Base-by-base conservation (phyloP, 1,140 invertebrate genomes). In the Geopemphigus sp. region DNA sequence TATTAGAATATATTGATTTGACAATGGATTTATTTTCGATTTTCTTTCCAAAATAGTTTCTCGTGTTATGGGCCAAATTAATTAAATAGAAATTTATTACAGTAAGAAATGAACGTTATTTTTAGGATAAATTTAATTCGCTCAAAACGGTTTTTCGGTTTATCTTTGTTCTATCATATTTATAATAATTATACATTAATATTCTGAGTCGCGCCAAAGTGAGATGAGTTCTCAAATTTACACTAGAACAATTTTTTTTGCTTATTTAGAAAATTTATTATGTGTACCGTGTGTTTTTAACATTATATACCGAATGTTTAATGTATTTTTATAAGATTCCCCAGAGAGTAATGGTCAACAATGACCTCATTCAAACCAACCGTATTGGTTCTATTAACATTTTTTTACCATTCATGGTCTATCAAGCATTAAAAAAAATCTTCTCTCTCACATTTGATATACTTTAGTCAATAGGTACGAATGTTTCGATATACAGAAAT, bases 331-430 rank as follows among this genome's bases (percentile, higher is more conserved):
- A 29, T 72, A 22, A 26, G 24, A n/a, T 54, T 54, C 47, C 19
- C 1, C 10, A 14, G 10, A 54, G 24, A 72, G 50, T 72, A 72
- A 72, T 72, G 68, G 68, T 72, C 68, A 72, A 54, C 68, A 72
- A 78, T 78, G 74, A 78, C 74, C 74, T 78, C 74, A 78, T 78
- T 78, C 22, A 17, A 19, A 24, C 74, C 39, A 78, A 78, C 57
- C 45, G 74, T 59, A 78, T 78, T 57, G 57, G 63, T 78, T n/a
- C 5, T 78, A 59, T 47, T 72, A 72, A 24, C 68, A 72, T 72
- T 72, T 72, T 54, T 54, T 72, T 32, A 17, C 68, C 45, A 22
- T 26, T 54, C 47, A 11, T 32, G 24, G 10, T 17, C 68, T 29
- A 54, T 24, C 47, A 72, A 29, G 29, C 26, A 53, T 70, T 39